Evolutionary conservation across 2,113 vertebrate species (phyloP).

Genomic region (Aegithalos caudatus): DNA sequence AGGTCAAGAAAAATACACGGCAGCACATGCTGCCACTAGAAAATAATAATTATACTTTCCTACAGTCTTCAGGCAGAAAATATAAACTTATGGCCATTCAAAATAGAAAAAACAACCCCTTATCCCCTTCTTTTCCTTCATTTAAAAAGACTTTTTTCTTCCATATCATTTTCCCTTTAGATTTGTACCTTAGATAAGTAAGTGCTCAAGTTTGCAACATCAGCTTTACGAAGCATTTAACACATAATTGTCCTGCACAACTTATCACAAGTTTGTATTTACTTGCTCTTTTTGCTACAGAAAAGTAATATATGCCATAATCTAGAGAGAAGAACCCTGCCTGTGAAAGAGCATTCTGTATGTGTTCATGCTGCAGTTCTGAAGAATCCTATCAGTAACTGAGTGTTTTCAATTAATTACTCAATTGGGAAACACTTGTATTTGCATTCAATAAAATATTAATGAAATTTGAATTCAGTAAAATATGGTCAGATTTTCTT

Average conservation of each 20-base stretch:
- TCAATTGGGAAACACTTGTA: neutral
- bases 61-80: neutral
- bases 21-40: neutral
- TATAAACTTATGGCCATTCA: neutral
- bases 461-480: neutral
- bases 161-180: neutral
- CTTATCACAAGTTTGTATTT: neutral
- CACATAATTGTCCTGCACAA: neutral
- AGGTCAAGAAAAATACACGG: neutral
- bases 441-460: neutral
- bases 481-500: neutral
- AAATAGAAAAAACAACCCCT: neutral
- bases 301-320: neutral
- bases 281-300: neutral
- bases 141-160: neutral
- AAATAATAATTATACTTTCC: neutral
- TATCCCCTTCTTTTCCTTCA: rapidly evolving
- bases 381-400: neutral
- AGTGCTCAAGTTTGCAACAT: neutral
- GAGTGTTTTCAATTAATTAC: neutral
- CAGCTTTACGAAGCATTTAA: neutral
- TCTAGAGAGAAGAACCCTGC: neutral
- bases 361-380: neutral
- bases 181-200: neutral
- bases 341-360: neutral